Percentiles rank a stretch among this genome's conserved stretches.
phyloP scores from a whole-genome alignment of 2,797 vertebrate species.

The Mormyrus hasselquistii region DNA sequence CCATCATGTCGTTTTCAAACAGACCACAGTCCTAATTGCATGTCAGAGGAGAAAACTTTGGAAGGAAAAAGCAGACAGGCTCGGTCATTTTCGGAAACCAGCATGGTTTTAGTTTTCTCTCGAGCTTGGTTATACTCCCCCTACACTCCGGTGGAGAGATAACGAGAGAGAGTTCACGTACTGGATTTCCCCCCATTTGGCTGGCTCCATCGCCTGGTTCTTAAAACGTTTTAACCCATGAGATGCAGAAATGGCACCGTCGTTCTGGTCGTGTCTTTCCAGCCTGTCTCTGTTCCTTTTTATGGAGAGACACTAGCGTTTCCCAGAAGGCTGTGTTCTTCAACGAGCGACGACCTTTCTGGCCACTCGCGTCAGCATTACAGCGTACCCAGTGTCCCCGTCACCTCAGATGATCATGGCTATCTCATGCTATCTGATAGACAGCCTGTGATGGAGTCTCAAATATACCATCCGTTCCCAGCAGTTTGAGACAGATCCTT shows the following conservation, averaged over 20 bases:
- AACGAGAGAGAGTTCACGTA: background rate
- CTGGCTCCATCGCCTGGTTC: background rate
- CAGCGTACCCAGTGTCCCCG: background rate
- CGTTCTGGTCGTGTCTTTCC: background rate
- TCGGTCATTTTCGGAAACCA: conserved; percentile 39
- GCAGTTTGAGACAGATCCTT: conserved; percentile 14
- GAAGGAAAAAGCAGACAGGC: conserved; percentile 33
- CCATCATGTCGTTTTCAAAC: conserved; percentile 47
- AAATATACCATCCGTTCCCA: conserved; percentile 18
- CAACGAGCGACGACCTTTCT: background rate
- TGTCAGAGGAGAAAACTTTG: conserved; percentile 50
- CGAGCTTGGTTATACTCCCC: conserved; percentile 31
- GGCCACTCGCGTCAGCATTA: background rate
- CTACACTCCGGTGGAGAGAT: conserved; percentile 18
- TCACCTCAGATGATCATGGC: background rate
- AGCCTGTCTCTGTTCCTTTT: background rate
- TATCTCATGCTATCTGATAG: background rate
- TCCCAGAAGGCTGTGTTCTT: background rate
- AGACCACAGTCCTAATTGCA: conserved; percentile 50
- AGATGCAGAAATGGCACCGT: background rate
- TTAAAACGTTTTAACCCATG: conserved; percentile 9
- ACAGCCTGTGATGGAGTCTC: conserved; percentile 3
- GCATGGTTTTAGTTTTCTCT: conserved; percentile 35
- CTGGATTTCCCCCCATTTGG: background rate
- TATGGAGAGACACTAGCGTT: background rate